Evolutionary conservation across 2,113 vertebrate species (phyloP).

Genomic region (Cacatua alba): DNA sequence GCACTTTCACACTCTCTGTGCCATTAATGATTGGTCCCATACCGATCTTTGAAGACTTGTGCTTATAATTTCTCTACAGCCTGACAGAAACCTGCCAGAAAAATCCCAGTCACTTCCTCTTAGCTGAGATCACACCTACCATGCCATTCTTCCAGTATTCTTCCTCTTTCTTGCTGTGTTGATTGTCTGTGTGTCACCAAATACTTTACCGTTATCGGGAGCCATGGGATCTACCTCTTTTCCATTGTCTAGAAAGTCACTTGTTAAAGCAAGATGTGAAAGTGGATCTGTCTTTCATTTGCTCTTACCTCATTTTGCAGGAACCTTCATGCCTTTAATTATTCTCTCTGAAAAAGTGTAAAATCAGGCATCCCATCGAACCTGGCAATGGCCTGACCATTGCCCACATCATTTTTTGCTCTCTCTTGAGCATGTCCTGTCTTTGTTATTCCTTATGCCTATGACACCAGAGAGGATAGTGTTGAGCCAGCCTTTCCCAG

Average conservation of each 20-base stretch:
- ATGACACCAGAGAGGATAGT: not conserved
- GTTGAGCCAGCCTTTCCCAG: not conserved
- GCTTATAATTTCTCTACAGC: conserved; percentile 1
- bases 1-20: not conserved
- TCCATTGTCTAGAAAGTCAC: not conserved
- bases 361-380: not conserved
- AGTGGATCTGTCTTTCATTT: not conserved
- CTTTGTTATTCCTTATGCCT: not conserved
- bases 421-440: not conserved
- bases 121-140: not conserved
- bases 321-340: not conserved
- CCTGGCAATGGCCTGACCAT: not conserved
- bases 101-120: not conserved
- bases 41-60: not conserved
- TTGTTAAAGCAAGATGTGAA: not conserved
- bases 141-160: not conserved
- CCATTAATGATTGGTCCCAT: not conserved
- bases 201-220: not conserved
- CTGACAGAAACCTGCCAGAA: not conserved
- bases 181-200: not conserved
- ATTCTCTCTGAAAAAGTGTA: not conserved
- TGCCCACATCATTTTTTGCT: not conserved
- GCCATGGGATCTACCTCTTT: not conserved
- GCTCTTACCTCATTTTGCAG: not conserved
- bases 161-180: not conserved